Conservation (phyloP, 2,888 invertebrate genomes). For the Geotrupes spiniger region DNA sequence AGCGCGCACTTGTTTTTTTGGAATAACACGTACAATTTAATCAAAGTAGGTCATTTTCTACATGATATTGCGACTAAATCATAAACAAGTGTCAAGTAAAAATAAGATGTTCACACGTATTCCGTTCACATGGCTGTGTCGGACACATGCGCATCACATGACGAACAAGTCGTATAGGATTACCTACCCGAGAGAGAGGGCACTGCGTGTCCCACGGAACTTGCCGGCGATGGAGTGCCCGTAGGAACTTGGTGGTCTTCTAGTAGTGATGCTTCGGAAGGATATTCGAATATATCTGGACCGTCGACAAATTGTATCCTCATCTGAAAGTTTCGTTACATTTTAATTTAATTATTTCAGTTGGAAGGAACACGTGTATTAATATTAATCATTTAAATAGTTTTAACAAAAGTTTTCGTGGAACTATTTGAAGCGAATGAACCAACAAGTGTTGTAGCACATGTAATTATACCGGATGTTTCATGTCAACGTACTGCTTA, state of each 20-base stretch:
- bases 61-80: neutral
- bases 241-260: constrained; percentile 52
- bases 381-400: too few relatives aligned
- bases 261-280: constrained; percentile 81
- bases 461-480: constrained; percentile 14
- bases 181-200: constrained; percentile 41
- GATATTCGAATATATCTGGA: constrained; percentile 89
- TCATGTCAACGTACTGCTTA: constrained; percentile 13
- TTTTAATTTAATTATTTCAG: too few relatives aligned
- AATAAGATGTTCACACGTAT: too few relatives aligned
- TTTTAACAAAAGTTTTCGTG: too few relatives aligned
- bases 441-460: too few relatives aligned
- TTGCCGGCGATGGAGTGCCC: constrained; percentile 23
- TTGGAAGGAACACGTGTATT: too few relatives aligned
- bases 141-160: too few relatives aligned
- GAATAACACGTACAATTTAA: too few relatives aligned
- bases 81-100: neutral
- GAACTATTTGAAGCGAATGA: too few relatives aligned
- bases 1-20: too few relatives aligned
- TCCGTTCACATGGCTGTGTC: too few relatives aligned
- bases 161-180: neutral
- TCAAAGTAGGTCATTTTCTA: neutral
- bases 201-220: constrained; percentile 39
- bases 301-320: constrained; percentile 89
- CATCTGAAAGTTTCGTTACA: constrained; percentile 58